Evolutionary conservation across 2,888 invertebrate genomes (phyloP).

Genomic region (Operophtera brumata): DNA sequence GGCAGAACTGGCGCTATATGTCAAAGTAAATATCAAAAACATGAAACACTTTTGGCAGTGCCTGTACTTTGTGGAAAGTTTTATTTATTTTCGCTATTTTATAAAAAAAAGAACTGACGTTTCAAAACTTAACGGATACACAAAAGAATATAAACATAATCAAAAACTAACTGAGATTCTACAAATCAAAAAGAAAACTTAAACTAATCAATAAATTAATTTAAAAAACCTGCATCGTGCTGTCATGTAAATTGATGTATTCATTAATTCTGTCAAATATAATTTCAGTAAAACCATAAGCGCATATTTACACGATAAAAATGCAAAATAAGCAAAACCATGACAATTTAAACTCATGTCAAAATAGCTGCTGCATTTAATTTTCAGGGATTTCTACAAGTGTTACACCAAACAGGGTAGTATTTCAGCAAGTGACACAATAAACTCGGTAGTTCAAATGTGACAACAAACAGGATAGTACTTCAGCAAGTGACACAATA

Average conservation of each 20-base stretch:
- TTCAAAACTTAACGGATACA: slow-evolving; percentile 25
- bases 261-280: neutral
- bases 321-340: slow-evolving; percentile 8
- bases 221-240: slow-evolving; percentile 56
- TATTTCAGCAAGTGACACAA: no score
- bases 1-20: neutral
- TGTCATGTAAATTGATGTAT: slow-evolving; percentile 36
- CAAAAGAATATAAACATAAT: slow-evolving; percentile 37
- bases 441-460: no score
- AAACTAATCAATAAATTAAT: slow-evolving; percentile 48
- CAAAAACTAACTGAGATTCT: slow-evolving; percentile 63
- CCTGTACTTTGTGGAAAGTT: slow-evolving; percentile 2
- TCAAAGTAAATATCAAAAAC: neutral
- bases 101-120: slow-evolving; percentile 10
- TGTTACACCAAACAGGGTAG: no score
- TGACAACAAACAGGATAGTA: no score
- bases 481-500: no score
- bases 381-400: no score
- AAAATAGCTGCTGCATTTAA: neutral
- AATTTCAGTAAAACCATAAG: neutral
- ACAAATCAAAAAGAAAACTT: slow-evolving; percentile 50
- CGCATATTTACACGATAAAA: slow-evolving; percentile 10
- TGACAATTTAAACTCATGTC: neutral
- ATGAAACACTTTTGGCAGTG: slow-evolving; percentile 5
- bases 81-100: neutral